These are phyloP conservation scores for Hemibagrus guttatus DNA, from an alignment of 2,797 vertebrate genomes.

Conservation along the genomic window DNA sequence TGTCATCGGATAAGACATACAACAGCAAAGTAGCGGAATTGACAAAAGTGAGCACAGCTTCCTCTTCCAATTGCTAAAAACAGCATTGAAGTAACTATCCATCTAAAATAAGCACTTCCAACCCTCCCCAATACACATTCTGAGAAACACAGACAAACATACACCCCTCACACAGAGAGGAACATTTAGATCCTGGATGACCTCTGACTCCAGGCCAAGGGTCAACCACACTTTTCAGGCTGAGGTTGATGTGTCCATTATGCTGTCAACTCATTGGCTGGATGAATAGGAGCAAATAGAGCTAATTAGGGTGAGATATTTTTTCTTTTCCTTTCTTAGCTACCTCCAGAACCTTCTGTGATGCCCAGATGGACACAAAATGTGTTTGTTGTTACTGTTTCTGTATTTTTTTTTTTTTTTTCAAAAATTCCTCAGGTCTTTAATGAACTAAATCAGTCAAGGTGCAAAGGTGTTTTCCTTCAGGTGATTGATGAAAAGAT, in stretches of 20 bases:
- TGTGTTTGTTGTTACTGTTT: constrained; percentile 1
- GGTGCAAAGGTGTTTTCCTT: constrained; percentile 26
- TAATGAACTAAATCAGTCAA: constrained; percentile 5
- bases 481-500: constrained; percentile 26
- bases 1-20: constrained; percentile 4
- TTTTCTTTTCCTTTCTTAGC: constrained; percentile 10
- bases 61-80: constrained; percentile 45
- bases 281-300: constrained; percentile 49
- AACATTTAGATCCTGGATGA: constrained; percentile 43
- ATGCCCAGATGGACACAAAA: constrained; percentile 7
- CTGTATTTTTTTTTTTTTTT: not conserved
- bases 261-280: constrained; percentile 47
- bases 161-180: constrained; percentile 37
- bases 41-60: constrained; percentile 26
- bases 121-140: constrained; percentile 22
- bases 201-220: constrained; percentile 30
- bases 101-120: constrained; percentile 38
- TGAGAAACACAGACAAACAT: constrained; percentile 39
- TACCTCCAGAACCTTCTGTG: constrained; percentile 5
- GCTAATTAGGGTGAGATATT: constrained; percentile 34
- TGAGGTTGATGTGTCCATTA: constrained; percentile 49
- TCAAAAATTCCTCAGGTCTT: not conserved
- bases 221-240: constrained; percentile 51
- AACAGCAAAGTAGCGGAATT: constrained; percentile 3
- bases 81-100: constrained; percentile 32